These are phyloP conservation scores for Erebia ligea DNA, from an alignment of 2,888 invertebrate species.

Conservation along the genomic window DNA sequence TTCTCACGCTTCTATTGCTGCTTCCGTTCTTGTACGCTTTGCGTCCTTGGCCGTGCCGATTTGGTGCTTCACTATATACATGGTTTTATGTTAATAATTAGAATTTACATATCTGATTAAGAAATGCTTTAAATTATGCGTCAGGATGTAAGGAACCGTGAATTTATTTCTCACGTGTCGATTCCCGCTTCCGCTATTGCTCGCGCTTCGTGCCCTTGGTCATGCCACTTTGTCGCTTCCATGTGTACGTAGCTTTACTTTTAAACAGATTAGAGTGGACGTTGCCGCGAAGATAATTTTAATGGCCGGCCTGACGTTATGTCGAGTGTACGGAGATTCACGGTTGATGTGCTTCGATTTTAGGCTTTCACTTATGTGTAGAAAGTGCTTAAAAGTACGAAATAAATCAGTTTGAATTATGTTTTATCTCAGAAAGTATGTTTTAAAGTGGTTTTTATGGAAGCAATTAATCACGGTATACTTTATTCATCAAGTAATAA, in stretches of 20 bases:
- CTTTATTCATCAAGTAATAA: slow-evolving; percentile 7
- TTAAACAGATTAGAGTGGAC: slow-evolving; percentile 71
- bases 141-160: not conserved
- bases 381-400: slow-evolving; percentile 43
- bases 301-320: slow-evolving; percentile 64
- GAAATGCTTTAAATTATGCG: not conserved
- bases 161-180: not conserved
- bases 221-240: not conserved
- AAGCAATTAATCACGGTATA: slow-evolving; percentile 12
- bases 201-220: not conserved
- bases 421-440: slow-evolving; percentile 22
- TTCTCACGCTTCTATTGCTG: slow-evolving; percentile 5
- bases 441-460: slow-evolving; percentile 30
- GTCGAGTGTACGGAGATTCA: slow-evolving; percentile 54
- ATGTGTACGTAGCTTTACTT: slow-evolving; percentile 33
- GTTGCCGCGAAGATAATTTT: slow-evolving; percentile 63
- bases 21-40: not conserved
- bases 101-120: not conserved
- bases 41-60: not conserved
- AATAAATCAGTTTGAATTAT: slow-evolving; percentile 32
- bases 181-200: not conserved
- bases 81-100: too few relatives aligned
- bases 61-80: not conserved
- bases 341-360: slow-evolving; percentile 53
- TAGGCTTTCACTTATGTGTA: slow-evolving; percentile 58